Conservation (phyloP, 2,113 vertebrate species). For the Elanoides forficatus region DNA sequence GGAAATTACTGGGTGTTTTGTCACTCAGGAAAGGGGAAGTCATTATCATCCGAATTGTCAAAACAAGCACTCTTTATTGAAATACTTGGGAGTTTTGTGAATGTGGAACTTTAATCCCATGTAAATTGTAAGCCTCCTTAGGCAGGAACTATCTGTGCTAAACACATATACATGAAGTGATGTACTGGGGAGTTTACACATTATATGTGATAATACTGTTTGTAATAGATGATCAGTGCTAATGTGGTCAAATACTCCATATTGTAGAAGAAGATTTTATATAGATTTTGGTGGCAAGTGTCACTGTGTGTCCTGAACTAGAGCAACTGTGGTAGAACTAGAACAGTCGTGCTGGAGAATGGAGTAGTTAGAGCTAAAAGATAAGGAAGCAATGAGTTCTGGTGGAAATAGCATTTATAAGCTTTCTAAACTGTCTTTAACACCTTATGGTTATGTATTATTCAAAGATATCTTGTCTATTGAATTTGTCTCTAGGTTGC, state of each 20-base stretch:
- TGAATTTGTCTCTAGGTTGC: neutral
- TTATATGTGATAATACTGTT: neutral
- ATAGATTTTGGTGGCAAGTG: conserved; percentile 84
- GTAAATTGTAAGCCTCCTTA: neutral
- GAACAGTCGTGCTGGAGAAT: neutral
- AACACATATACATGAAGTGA: neutral
- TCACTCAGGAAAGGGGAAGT: neutral
- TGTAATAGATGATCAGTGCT: neutral
- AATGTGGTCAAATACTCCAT: neutral
- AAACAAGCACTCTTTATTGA: neutral
- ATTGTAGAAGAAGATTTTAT: conserved; percentile 78
- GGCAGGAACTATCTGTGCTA: neutral
- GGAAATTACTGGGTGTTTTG: neutral
- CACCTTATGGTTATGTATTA: neutral
- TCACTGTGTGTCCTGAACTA: neutral
- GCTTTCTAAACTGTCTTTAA: neutral
- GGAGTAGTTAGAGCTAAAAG: neutral
- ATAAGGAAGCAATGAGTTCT: neutral
- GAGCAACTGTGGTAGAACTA: neutral
- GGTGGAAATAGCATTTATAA: neutral
- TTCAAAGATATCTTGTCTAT: neutral
- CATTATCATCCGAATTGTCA: neutral
- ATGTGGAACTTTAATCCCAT: neutral
- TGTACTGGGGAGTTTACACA: fast-evolving
- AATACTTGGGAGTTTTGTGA: neutral